These are phyloP conservation scores for Luidia sarsii DNA, from an alignment of 53 echinoderm and acorn worm species.

Conservation along the genomic window DNA sequence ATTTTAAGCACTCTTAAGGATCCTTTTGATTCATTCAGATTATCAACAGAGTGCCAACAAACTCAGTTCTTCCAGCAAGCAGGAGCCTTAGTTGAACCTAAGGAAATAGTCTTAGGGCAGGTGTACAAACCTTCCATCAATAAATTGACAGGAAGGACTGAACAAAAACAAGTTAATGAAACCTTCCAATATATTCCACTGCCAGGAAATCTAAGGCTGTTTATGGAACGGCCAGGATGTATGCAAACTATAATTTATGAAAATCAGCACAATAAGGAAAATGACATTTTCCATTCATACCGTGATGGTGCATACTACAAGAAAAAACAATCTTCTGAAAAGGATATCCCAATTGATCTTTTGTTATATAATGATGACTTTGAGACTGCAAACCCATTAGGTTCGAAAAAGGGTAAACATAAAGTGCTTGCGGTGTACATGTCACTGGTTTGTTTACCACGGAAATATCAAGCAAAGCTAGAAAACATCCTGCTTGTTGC, in stretches of 20 bases:
- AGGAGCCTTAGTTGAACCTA: no score
- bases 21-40: no score
- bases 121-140: no score
- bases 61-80: no score
- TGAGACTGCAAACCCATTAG: conserved; percentile 63
- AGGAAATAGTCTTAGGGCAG: no score
- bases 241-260: conserved; percentile 20
- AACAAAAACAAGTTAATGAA: no score
- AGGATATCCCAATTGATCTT: not conserved
- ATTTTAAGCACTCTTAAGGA: no score
- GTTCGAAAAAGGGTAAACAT: conserved; percentile 13
- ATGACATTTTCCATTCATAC: conserved; percentile 3
- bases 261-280: not conserved
- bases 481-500: conserved; percentile 63
- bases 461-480: not conserved
- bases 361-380: conserved; percentile 50
- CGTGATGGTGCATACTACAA: conserved; percentile 13
- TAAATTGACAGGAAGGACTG: no score
- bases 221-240: conserved; percentile 21
- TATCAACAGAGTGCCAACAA: no score
- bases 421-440: conserved; percentile 38
- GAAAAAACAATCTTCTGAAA: not conserved
- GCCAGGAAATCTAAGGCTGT: not conserved
- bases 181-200: conserved; percentile 38
- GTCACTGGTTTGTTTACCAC: not conserved